phyloP scores from a whole-genome alignment of 1,140 invertebrate genomes.

The Hestina assimilis region DNA sequence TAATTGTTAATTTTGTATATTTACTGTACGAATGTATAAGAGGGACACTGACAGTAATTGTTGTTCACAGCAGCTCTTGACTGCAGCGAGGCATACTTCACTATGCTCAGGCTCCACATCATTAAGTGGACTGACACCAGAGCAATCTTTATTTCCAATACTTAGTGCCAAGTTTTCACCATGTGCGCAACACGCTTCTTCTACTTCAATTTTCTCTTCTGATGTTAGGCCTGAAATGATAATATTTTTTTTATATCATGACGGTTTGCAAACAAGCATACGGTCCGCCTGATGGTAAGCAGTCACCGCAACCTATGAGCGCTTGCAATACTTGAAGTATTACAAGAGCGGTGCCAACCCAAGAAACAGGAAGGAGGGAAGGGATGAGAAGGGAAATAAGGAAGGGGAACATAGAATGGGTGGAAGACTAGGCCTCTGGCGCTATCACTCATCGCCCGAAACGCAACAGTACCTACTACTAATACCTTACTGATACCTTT shows the following conservation, averaged over 20 bases:
- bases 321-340: too few relatives aligned
- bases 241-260: too few relatives aligned
- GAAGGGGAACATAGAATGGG: too few relatives aligned
- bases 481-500: neutral
- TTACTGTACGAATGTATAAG: too few relatives aligned
- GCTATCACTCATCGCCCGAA: too few relatives aligned
- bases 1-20: too few relatives aligned
- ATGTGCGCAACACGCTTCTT: conserved; percentile 50
- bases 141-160: conserved; percentile 25
- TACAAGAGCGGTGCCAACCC: too few relatives aligned
- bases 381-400: neutral
- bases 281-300: neutral
- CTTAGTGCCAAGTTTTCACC: conserved; percentile 39
- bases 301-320: too few relatives aligned
- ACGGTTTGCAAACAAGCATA: too few relatives aligned
- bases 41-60: conserved; percentile 41
- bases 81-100: conserved; percentile 32
- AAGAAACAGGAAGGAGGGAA: too few relatives aligned
- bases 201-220: conserved; percentile 38
- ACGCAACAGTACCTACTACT: too few relatives aligned
- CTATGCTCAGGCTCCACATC: conserved; percentile 43
- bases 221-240: conserved; percentile 26
- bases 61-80: conserved; percentile 47
- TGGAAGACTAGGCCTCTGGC: too few relatives aligned
- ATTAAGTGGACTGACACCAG: conserved; percentile 32